phyloP scores from a whole-genome alignment of 1,140 invertebrate species.

The Palaemon carinicauda region DNA sequence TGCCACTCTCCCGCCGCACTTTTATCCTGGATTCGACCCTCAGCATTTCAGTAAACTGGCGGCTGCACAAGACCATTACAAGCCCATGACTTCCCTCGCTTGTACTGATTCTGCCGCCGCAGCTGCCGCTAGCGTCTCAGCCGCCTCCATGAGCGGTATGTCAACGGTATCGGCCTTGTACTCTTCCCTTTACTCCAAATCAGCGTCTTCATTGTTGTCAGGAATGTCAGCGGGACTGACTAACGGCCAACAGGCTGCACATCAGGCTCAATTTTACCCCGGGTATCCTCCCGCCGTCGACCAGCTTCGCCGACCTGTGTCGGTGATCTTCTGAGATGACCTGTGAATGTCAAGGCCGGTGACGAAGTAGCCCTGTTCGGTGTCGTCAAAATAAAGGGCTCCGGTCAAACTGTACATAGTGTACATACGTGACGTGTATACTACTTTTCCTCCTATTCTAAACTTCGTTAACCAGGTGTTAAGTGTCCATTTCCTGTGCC shows the following conservation, averaged over 20 bases:
- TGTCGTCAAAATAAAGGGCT: not conserved
- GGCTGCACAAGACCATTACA: conserved; percentile 55
- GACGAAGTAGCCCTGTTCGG: not conserved
- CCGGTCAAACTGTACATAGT: conserved; percentile 45
- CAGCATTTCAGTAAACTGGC: conserved; percentile 59
- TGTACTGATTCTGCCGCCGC: conserved; percentile 48
- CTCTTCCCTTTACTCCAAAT: conserved; percentile 58
- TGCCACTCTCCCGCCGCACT: conserved; percentile 55
- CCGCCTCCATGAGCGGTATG: conserved; percentile 57
- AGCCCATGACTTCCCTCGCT: conserved; percentile 52
- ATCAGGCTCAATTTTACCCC: conserved; percentile 51
- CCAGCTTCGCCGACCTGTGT: conserved; percentile 59
- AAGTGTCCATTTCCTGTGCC: not conserved
- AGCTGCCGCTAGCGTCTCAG: conserved; percentile 45
- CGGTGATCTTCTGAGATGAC: conserved; percentile 58
- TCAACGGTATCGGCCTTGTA: conserved; percentile 57
- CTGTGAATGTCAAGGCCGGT: not conserved
- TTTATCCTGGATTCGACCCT: conserved; percentile 54
- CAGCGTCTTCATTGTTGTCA: conserved; percentile 53
- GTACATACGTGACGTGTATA: conserved; percentile 48
- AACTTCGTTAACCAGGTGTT: not conserved
- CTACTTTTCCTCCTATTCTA: not conserved
- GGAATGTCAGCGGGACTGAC: conserved; percentile 52
- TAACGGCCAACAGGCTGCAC: conserved; percentile 29
- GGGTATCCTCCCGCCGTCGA: conserved; percentile 59